phyloP scores from a whole-genome alignment of 2,797 vertebrate species.

The Simalia tracyae region DNA sequence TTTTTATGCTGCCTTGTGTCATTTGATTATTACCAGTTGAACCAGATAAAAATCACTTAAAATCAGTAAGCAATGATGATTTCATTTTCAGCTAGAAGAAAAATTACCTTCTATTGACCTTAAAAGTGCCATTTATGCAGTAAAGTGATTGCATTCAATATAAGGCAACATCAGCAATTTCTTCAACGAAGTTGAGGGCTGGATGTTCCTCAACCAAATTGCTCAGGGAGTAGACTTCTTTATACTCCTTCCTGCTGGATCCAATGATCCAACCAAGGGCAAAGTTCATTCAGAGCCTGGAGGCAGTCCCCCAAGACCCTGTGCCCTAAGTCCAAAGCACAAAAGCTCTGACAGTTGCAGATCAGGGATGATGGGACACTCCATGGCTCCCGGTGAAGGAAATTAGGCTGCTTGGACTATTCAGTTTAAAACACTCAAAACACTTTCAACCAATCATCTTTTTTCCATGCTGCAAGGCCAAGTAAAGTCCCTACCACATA shows the following conservation, averaged over 20 bases:
- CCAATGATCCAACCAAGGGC: background rate
- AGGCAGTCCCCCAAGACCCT: background rate
- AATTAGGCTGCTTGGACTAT: background rate
- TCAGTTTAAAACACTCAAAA: background rate
- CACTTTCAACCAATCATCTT: background rate
- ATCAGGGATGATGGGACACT: background rate
- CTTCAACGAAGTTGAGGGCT: background rate
- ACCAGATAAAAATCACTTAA: background rate
- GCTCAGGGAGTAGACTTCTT: background rate
- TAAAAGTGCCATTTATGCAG: background rate
- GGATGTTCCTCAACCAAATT: background rate
- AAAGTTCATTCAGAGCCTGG: background rate
- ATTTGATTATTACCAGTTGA: background rate
- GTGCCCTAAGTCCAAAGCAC: background rate
- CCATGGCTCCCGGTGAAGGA: background rate
- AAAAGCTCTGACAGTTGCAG: background rate
- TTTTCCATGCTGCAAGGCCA: background rate
- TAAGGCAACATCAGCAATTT: background rate
- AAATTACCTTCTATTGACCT: background rate
- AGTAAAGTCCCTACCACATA: background rate
- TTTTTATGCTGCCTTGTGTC: background rate
- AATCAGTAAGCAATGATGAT: background rate
- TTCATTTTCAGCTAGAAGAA: background rate
- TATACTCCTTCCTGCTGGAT: background rate
- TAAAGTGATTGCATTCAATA: background rate